A percentile compares a stretch with the other conserved stretches of the same genome.
Evolutionary conservation across 2,113 vertebrate genomes (phyloP).

Genomic region (Dicerorhinus sumatrensis): DNA sequence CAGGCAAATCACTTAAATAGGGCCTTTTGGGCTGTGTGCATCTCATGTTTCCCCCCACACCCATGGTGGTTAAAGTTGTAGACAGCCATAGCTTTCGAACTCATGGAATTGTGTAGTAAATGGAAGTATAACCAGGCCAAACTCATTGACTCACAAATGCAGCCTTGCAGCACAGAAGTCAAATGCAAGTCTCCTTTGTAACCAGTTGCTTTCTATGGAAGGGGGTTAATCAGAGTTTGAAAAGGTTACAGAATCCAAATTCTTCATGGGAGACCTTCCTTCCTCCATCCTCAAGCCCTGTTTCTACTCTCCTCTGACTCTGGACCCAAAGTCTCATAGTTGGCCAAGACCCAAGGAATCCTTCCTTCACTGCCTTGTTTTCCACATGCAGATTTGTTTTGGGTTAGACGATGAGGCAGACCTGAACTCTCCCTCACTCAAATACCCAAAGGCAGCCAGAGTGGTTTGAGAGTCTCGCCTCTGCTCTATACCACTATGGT

Average conservation of each 20-base stretch:
- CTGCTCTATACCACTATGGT: background rate
- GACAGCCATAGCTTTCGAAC: conserved; percentile 43
- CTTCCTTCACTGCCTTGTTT: background rate
- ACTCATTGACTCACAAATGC: background rate
- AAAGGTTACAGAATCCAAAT: background rate
- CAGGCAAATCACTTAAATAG: conserved; percentile 74
- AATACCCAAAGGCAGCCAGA: background rate
- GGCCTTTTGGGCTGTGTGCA: conserved; percentile 50
- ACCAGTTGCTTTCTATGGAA: background rate
- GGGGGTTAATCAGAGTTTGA: background rate
- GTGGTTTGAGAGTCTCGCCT: background rate
- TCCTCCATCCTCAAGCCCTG: background rate
- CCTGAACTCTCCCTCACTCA: background rate
- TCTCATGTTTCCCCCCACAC: conserved; percentile 66
- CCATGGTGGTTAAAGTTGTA: conserved; percentile 22
- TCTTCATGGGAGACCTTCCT: background rate
- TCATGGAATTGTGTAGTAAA: conserved; percentile 14
- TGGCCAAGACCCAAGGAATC: background rate
- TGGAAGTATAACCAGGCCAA: conserved; percentile 45
- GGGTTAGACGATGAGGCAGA: background rate
- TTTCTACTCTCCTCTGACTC: background rate
- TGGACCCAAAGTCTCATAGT: background rate
- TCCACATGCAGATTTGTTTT: background rate
- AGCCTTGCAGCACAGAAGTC: background rate
- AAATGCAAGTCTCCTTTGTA: background rate